These are phyloP conservation scores for Nephrocerus scutellatus DNA, from an alignment of 2,888 invertebrate genomes.

Conservation along the genomic window DNA sequence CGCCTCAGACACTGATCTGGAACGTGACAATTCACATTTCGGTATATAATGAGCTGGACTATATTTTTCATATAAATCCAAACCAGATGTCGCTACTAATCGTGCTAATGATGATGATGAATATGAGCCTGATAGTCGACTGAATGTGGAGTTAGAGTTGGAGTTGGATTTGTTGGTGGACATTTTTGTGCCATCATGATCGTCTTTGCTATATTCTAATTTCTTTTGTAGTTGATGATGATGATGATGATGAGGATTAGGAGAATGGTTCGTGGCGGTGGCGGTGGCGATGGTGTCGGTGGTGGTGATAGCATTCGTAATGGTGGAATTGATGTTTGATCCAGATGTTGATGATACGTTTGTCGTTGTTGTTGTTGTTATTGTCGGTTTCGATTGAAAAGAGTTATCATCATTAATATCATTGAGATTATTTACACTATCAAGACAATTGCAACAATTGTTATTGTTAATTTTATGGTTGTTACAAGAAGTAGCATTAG, in stretches of 20 bases:
- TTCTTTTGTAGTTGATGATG: conserved; percentile 19
- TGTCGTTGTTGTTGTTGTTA: conserved; percentile 17
- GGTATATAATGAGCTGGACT: conserved; percentile 70
- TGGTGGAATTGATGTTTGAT: conserved; percentile 16
- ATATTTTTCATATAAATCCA: conserved; percentile 68
- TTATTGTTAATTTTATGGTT: no score
- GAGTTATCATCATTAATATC: no score
- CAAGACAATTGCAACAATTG: no score
- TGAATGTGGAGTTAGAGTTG: conserved; percentile 14
- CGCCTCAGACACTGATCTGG: conserved; percentile 46
- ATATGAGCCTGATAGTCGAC: conserved; percentile 36
- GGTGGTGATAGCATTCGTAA: conserved; percentile 1
- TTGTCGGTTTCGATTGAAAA: conserved; percentile 19
- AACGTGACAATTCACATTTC: conserved; percentile 48
- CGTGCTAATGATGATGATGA: conserved; percentile 50
- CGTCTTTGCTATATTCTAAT: conserved; percentile 23
- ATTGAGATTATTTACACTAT: no score
- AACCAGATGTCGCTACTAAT: conserved; percentile 54
- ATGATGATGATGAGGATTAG: conserved; percentile 19
- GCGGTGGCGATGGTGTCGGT: conserved; percentile 13
- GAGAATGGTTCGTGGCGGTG: conserved; percentile 23
- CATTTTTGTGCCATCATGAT: conserved; percentile 21
- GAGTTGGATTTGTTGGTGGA: conserved; percentile 26
- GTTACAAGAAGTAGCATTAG: no score
- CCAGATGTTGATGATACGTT: conserved; percentile 15